Conservation (phyloP, 2,888 invertebrate genomes). For the Patella pellucida region DNA sequence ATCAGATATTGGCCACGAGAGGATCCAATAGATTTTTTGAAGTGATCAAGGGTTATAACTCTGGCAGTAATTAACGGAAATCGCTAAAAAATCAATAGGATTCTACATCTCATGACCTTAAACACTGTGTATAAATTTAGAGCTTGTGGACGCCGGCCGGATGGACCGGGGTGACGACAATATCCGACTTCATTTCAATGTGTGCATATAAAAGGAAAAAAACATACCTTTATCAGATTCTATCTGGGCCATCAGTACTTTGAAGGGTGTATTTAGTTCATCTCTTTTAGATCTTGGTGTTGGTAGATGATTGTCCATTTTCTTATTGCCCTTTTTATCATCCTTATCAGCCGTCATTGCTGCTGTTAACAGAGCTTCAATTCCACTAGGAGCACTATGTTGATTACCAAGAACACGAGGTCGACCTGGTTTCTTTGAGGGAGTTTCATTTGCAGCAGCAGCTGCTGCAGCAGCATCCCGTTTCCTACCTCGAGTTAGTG, state of each 20-base stretch:
- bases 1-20: too few relatives aligned
- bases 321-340: background rate
- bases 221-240: slow-evolving; percentile 1
- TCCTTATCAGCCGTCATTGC: slow-evolving; percentile 5
- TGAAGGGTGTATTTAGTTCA: background rate
- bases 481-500: background rate
- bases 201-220: background rate
- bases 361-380: slow-evolving; percentile 9
- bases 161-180: too few relatives aligned
- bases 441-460: background rate
- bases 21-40: too few relatives aligned
- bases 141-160: too few relatives aligned
- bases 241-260: slow-evolving; percentile 6
- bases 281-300: slow-evolving; percentile 2
- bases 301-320: background rate
- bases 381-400: slow-evolving; percentile 1
- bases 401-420: slow-evolving; percentile 5
- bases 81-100: too few relatives aligned
- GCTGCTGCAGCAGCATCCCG: background rate
- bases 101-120: too few relatives aligned
- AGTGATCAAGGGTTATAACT: too few relatives aligned
- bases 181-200: too few relatives aligned
- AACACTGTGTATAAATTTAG: too few relatives aligned
- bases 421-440: background rate
- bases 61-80: too few relatives aligned